Percentiles rank a stretch among this genome's conserved stretches.
These are phyloP conservation scores for Mythimna ferrago DNA, from an alignment of 2,888 invertebrate species.

Conservation along the genomic window DNA sequence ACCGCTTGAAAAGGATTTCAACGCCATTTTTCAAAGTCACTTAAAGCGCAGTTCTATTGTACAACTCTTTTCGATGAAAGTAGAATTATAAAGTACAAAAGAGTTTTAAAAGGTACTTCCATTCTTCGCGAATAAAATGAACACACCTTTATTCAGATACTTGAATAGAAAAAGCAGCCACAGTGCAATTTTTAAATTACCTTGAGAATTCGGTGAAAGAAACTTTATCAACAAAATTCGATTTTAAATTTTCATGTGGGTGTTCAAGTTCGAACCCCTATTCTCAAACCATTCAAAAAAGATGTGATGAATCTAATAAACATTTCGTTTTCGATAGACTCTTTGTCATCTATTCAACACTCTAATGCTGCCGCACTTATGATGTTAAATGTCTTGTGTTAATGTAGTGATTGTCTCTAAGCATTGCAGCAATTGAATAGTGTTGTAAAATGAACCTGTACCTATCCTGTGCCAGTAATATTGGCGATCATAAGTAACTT, in stretches of 20 bases:
- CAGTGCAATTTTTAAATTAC: not conserved
- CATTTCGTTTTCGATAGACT: not conserved
- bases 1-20: not conserved
- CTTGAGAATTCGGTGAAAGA: constrained; percentile 2
- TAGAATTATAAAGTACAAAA: constrained; percentile 34
- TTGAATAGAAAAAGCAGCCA: constrained; percentile 20
- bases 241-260: not conserved
- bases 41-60: constrained; percentile 30
- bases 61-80: constrained; percentile 32
- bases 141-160: constrained; percentile 28
- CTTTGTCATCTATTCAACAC: no score
- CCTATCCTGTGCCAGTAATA: no score
- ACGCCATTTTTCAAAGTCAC: constrained; percentile 11
- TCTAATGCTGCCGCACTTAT: no score
- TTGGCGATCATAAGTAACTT: no score
- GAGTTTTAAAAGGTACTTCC: constrained; percentile 15
- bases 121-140: constrained; percentile 27
- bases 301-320: not conserved
- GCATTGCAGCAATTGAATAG: no score
- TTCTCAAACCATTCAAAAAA: not conserved
- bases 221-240: not conserved
- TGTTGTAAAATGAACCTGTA: no score
- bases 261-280: not conserved
- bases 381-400: no score
- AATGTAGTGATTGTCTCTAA: no score